Base-by-base conservation (phyloP, 1,140 invertebrate genomes). In the Drosophila gunungcola region DNA sequence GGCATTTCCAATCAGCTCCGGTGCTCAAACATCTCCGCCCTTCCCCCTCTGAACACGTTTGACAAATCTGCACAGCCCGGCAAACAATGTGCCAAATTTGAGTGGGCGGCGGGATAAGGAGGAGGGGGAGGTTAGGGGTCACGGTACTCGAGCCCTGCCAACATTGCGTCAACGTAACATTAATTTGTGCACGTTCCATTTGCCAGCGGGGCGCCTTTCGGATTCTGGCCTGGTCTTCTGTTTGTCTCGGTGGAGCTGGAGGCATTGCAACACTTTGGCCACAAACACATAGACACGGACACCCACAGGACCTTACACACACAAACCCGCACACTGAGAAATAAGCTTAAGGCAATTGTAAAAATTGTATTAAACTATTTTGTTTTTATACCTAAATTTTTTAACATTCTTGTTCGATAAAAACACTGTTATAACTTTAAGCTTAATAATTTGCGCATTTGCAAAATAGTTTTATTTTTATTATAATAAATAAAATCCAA, bases 41-140 rank as follows among this genome's bases (percentile, higher is more conserved):
- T 10, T 38, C 13, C 53, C 2, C 12, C 27, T 36, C 25, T 34
- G 49, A 63, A 61, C 61, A 48, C 48, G 55, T 70, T 77, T 78
- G 82, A 85, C 78, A 81, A 81, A 78, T 60, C 74, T 70, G 69
- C 74, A 78, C 63, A 61, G 61, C 51, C 77, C 53, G 52, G 61
- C 83, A 86, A 86, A 88, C 82, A 86, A 86, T 82, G 83, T 86
- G 83, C 65, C 82, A 86, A 75, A 88, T 79, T 86, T 83, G 83
- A 60, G 60, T 9, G 13, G 13, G n/a, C 34, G 29, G 16, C n/a
- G 39, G 32, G 9, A n/a, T 3, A 5, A n/a, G 4, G 9, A 10
- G 27, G 12, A 25, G 36, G n/a, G 7, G 21, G 0, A 9, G 27
- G 21, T 38, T 3, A 34, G 16, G 56, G 73, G 69, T 74, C 61